These are phyloP conservation scores for Urocynchramus pylzowi DNA, from an alignment of 2,113 vertebrate species.

Conservation along the genomic window DNA sequence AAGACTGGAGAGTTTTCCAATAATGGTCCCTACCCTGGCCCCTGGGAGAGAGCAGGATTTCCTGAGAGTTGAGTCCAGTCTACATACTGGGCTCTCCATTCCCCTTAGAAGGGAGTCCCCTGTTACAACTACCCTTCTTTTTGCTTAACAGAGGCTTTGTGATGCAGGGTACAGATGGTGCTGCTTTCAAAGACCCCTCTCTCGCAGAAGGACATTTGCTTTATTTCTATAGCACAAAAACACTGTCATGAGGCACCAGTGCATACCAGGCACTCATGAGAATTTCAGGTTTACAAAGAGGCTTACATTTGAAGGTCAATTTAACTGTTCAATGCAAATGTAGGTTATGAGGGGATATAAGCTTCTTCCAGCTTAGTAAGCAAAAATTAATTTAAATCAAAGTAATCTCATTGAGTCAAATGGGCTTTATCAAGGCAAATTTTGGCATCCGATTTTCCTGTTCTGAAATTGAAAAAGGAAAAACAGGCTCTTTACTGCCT, in stretches of 20 bases:
- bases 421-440: background rate
- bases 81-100: accelerated
- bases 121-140: background rate
- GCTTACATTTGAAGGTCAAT: background rate
- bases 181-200: background rate
- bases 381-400: background rate
- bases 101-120: background rate
- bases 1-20: background rate
- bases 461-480: background rate
- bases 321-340: background rate
- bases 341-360: background rate
- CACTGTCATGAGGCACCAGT: background rate
- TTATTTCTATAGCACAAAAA: background rate
- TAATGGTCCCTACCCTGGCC: background rate
- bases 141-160: accelerated
- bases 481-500: background rate
- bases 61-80: background rate
- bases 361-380: background rate
- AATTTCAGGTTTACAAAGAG: background rate
- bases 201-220: background rate
- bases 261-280: background rate
- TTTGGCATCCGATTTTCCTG: background rate
- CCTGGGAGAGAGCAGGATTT: background rate
- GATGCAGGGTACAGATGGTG: background rate
- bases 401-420: background rate